A percentile compares a stretch with the other conserved stretches of the same genome.
phyloP scores from a whole-genome alignment of 2,888 invertebrate species.

The Hipparchia semele region DNA sequence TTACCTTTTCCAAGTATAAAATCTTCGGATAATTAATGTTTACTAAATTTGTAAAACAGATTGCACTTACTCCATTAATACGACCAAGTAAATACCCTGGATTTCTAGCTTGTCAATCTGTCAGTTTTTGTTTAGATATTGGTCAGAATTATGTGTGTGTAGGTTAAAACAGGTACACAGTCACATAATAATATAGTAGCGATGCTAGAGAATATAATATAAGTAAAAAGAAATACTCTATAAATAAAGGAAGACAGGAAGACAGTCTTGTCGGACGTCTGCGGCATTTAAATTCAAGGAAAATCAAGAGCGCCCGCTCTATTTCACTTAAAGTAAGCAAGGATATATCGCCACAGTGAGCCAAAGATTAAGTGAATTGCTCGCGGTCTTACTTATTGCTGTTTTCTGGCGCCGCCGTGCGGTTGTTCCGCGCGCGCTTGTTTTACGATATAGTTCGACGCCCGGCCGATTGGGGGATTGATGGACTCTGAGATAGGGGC shows the following conservation, averaged over 20 bases:
- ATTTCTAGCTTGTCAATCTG: no score
- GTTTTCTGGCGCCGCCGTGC: constrained; percentile 38
- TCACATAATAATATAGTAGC: no score
- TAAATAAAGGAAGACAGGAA: constrained; percentile 1
- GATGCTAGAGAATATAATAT: neutral
- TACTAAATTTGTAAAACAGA: no score
- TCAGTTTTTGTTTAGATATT: no score
- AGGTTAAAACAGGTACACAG: no score
- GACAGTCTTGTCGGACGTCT: constrained; percentile 16
- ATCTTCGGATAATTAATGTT: no score
- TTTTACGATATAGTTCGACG: constrained; percentile 36
- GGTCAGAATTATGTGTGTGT: no score
- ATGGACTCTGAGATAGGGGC: constrained; percentile 21
- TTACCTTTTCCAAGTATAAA: no score
- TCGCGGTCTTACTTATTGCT: constrained; percentile 40
- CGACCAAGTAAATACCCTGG: no score
- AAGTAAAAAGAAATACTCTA: neutral
- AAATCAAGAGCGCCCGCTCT: constrained; percentile 32
- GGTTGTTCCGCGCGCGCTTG: constrained; percentile 35
- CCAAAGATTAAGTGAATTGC: constrained; percentile 40
- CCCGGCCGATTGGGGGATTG: constrained; percentile 30
- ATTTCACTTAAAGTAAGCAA: constrained; percentile 37
- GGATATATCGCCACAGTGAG: constrained; percentile 33
- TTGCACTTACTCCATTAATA: no score
- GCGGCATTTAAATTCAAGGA: constrained; percentile 21